These are phyloP conservation scores for Meliscaeva auricollis DNA, from an alignment of 2,888 invertebrate genomes.

Conservation along the genomic window DNA sequence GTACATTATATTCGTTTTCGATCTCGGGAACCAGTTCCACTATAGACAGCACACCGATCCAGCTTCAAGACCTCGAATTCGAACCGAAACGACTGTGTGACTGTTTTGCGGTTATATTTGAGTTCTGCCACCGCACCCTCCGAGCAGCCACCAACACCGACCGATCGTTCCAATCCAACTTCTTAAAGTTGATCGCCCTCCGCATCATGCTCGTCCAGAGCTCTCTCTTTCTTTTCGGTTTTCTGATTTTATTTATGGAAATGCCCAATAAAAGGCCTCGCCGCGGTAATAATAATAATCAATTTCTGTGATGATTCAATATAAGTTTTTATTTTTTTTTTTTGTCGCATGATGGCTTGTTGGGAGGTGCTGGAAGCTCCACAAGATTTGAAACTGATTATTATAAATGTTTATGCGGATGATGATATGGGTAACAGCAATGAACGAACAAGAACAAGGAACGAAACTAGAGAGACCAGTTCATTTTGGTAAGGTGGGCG, in stretches of 20 bases:
- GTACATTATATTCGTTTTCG: constrained; percentile 36
- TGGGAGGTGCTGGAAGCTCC: constrained; percentile 38
- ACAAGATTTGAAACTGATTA: constrained; percentile 38
- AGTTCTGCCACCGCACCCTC: background rate
- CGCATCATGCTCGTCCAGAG: constrained; percentile 19
- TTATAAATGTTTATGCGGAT: constrained; percentile 52
- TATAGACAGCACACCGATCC: background rate
- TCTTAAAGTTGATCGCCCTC: constrained; percentile 69
- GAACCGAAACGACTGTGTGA: constrained; percentile 36
- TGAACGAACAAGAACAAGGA: constrained; percentile 31
- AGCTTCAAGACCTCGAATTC: constrained; percentile 65
- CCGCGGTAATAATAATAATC: constrained; percentile 58
- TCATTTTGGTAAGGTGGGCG: background rate
- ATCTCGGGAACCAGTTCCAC: constrained; percentile 57
- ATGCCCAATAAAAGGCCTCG: constrained; percentile 53
- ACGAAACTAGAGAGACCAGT: constrained; percentile 48
- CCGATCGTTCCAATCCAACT: background rate
- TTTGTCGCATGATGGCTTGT: constrained; percentile 35
- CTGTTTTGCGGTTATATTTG: constrained; percentile 41
- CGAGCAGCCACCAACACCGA: background rate
- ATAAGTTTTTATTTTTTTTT: constrained; percentile 54
- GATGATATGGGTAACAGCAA: constrained; percentile 30
- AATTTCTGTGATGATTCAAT: constrained; percentile 72
- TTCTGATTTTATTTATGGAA: constrained; percentile 63
- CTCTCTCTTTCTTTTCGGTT: constrained; percentile 61